Conservation (phyloP, 2,113 vertebrate genomes). For the Charina bottae region DNA sequence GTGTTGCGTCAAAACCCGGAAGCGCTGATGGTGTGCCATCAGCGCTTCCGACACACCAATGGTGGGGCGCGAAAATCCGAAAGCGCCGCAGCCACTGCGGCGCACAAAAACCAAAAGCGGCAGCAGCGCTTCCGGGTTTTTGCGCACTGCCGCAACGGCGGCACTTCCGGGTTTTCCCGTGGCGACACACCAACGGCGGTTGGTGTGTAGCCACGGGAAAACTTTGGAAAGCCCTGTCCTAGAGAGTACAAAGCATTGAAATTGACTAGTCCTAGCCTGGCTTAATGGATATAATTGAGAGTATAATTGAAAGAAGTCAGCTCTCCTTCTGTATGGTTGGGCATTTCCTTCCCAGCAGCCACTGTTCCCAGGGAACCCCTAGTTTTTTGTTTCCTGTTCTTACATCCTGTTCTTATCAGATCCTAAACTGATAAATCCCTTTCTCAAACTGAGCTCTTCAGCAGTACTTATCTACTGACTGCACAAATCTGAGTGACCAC, state of each 20-base stretch:
- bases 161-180: too few species aligned
- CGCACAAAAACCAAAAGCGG: too few species aligned
- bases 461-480: not conserved
- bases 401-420: not conserved
- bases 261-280: not conserved
- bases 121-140: too few species aligned
- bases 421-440: not conserved
- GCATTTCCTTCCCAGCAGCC: not conserved
- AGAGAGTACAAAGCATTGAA: not conserved
- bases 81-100: too few species aligned
- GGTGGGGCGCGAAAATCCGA: too few species aligned
- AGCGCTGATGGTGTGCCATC: too few species aligned
- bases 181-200: too few species aligned
- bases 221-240: too few species aligned
- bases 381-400: not conserved
- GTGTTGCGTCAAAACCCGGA: too few species aligned
- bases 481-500: not conserved
- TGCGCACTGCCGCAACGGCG: too few species aligned
- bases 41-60: too few species aligned
- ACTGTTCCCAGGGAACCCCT: not conserved
- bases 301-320: not conserved
- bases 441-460: not conserved
- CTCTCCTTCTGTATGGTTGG: not conserved
- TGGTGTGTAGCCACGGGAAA: too few species aligned
- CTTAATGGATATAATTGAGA: not conserved